phyloP scores from a whole-genome alignment of 2,797 vertebrate genomes.

The Poeciliopsis infans region DNA sequence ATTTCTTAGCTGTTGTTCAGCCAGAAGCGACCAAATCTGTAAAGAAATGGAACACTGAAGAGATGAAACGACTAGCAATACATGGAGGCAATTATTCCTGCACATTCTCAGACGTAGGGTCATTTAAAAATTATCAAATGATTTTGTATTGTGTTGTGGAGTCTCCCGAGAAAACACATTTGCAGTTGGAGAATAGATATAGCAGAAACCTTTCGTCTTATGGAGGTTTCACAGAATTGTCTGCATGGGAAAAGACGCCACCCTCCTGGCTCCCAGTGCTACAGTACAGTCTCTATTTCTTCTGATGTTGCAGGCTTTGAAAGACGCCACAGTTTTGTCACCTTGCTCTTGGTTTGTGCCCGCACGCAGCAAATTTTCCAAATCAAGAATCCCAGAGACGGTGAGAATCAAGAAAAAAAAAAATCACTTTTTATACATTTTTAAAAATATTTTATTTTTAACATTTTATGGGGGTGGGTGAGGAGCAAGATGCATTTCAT shows the following conservation, averaged over 20 bases:
- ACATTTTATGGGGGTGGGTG: background rate
- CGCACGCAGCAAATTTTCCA: slow-evolving; percentile 74
- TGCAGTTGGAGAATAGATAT: background rate
- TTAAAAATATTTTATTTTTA: background rate
- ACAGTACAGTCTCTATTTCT: background rate
- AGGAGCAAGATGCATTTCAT: background rate
- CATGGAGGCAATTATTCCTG: background rate
- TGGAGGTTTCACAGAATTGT: background rate
- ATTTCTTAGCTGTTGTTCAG: too few species aligned
- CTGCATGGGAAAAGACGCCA: background rate
- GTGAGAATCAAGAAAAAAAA: slow-evolving; percentile 46
- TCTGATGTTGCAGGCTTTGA: slow-evolving; percentile 61
- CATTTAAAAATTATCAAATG: background rate
- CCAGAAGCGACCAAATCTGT: background rate
- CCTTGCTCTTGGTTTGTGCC: slow-evolving; percentile 54
- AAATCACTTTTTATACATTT: background rate
- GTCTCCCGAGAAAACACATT: background rate
- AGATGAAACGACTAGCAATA: background rate
- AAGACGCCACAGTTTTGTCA: slow-evolving; percentile 34
- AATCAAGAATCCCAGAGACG: slow-evolving; percentile 74
- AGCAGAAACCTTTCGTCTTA: background rate
- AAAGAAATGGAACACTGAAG: background rate
- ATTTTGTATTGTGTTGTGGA: background rate
- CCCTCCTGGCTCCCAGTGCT: background rate
- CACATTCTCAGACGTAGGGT: background rate